phyloP scores from a whole-genome alignment of 2,888 invertebrate genomes.

The Drosophila cognata region DNA sequence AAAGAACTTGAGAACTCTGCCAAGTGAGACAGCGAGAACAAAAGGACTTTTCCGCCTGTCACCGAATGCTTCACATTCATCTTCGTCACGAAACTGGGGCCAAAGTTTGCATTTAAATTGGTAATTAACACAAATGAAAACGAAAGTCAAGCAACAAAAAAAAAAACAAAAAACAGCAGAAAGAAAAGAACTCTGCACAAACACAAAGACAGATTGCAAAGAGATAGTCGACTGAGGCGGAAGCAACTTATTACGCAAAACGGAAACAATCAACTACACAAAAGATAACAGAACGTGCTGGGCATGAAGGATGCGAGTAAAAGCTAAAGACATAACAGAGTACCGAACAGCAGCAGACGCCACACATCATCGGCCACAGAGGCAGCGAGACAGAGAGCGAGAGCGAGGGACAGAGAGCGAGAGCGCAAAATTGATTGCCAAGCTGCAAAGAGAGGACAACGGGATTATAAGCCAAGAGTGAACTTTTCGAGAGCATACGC shows the following conservation, averaged over 20 bases:
- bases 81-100: slow-evolving; percentile 68
- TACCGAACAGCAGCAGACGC: slow-evolving; percentile 15
- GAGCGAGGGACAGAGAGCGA: not conserved
- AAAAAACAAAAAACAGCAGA: slow-evolving; percentile 21
- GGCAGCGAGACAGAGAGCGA: not conserved
- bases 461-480: not conserved
- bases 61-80: slow-evolving; percentile 62
- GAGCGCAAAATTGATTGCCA: slow-evolving; percentile 69
- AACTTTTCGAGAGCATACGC: not conserved
- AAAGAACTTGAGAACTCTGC: slow-evolving; percentile 60
- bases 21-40: slow-evolving; percentile 45
- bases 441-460: slow-evolving; percentile 7
- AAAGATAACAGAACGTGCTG: slow-evolving; percentile 70
- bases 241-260: slow-evolving; percentile 65
- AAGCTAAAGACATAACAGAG: slow-evolving; percentile 35
- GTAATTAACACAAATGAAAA: slow-evolving; percentile 77
- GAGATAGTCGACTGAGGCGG: slow-evolving; percentile 44
- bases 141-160: slow-evolving; percentile 43
- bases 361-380: slow-evolving; percentile 15
- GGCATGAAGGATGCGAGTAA: slow-evolving; percentile 55
- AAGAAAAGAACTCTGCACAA: slow-evolving; percentile 46
- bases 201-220: slow-evolving; percentile 48
- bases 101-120: slow-evolving; percentile 81
- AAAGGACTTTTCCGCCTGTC: slow-evolving; percentile 53
- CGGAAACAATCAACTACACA: slow-evolving; percentile 76